Percentiles rank a stretch among this genome's conserved stretches.
Conservation (phyloP, 2,888 invertebrate species). For the Exocentrus adspersus region DNA sequence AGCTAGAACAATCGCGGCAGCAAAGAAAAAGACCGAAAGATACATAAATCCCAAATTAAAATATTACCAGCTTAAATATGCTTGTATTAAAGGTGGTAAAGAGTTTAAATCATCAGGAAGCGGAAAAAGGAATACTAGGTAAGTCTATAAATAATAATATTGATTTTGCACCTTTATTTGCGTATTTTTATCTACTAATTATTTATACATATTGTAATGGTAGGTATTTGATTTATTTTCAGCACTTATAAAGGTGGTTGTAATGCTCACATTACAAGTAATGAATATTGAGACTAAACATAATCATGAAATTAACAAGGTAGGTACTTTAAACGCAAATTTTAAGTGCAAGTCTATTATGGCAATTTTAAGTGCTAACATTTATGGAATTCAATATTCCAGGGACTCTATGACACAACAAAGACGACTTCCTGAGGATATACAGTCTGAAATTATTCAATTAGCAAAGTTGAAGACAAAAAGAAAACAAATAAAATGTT, state of each 20-base stretch:
- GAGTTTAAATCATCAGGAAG: neutral
- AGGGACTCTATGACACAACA: neutral
- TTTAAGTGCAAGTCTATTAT: neutral
- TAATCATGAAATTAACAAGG: neutral
- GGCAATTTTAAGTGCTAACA: neutral
- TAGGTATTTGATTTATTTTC: too few relatives aligned
- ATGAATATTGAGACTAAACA: neutral
- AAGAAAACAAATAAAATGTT: conserved; percentile 1
- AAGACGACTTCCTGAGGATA: neutral
- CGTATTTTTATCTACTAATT: too few relatives aligned
- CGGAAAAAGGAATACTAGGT: neutral
- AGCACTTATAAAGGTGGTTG: too few relatives aligned
- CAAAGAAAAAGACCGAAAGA: neutral
- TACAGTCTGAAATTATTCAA: neutral
- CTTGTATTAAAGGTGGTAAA: neutral
- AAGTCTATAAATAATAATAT: neutral
- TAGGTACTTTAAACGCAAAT: neutral
- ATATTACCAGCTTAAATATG: neutral
- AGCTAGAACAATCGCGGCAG: neutral
- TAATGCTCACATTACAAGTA: neutral
- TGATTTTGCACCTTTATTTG: too few relatives aligned
- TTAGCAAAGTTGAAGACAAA: neutral
- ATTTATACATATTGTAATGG: too few relatives aligned
- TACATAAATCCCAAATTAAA: neutral
- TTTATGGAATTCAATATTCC: neutral